A percentile compares a stretch with the other conserved stretches of the same genome.
These are phyloP conservation scores for Neoniphon sammara DNA, from an alignment of 2,797 vertebrate species.

Conservation along the genomic window DNA sequence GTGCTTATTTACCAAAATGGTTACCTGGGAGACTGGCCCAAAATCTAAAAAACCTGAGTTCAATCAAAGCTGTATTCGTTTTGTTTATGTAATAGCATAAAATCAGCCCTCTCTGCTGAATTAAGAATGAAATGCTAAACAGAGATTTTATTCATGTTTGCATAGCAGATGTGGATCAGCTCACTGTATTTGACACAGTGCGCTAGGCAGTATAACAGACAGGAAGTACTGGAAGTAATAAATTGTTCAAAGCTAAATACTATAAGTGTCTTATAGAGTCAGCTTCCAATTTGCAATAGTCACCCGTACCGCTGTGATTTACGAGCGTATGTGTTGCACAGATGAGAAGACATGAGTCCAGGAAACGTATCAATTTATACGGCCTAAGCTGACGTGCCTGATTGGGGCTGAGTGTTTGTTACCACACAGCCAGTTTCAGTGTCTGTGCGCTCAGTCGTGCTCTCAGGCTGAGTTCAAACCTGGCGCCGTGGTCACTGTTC, in stretches of 20 bases:
- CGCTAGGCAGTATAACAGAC: slow-evolving; percentile 23
- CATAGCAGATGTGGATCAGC: slow-evolving; percentile 59
- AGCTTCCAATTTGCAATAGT: slow-evolving; percentile 32
- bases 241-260: slow-evolving; percentile 57
- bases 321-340: slow-evolving; percentile 39
- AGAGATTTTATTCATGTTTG: slow-evolving; percentile 55
- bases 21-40: slow-evolving; percentile 58
- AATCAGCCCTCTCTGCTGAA: slow-evolving; percentile 51
- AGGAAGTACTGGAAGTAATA: slow-evolving; percentile 62
- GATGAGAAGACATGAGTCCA: slow-evolving; percentile 51
- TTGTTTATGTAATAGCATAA: slow-evolving; percentile 56
- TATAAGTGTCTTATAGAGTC: slow-evolving; percentile 35
- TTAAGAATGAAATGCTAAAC: slow-evolving; percentile 57
- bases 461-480: slow-evolving; percentile 41
- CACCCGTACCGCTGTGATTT: slow-evolving; percentile 37
- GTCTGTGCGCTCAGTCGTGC: slow-evolving; percentile 18
- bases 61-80: slow-evolving; percentile 56
- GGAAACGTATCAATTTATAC: slow-evolving; percentile 42
- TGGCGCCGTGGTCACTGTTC: slow-evolving; percentile 32
- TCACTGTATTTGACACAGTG: slow-evolving; percentile 44
- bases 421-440: neutral
- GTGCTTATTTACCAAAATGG: slow-evolving; percentile 65
- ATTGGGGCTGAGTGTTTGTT: slow-evolving; percentile 30
- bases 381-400: slow-evolving; percentile 43
- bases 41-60: slow-evolving; percentile 46